A percentile compares a stretch with the other conserved stretches of the same genome.
phyloP scores from a whole-genome alignment of 1,140 invertebrate genomes.

The Panonychus citri region DNA sequence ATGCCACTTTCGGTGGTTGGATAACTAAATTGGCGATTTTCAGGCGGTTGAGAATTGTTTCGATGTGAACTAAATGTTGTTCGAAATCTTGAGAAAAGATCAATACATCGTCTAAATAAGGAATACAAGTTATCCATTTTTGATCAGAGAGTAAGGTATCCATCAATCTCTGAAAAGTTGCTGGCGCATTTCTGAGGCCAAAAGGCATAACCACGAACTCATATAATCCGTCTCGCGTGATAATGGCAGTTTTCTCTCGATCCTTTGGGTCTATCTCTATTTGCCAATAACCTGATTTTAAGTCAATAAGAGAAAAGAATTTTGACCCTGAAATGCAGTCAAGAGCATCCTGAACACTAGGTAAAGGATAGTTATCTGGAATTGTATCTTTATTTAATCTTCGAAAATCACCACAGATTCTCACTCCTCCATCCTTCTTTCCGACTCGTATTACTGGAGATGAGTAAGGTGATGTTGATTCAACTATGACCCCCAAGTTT shows the following conservation, averaged over 20 bases:
- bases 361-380: not conserved
- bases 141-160: conserved; percentile 18
- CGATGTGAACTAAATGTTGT: conserved; percentile 10
- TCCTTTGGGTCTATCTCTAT: conserved; percentile 19
- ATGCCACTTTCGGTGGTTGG: conserved; percentile 12
- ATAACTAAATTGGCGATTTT: conserved; percentile 9
- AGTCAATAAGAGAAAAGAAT: conserved; percentile 16
- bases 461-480: not conserved
- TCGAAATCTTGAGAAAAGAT: conserved; percentile 10
- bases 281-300: conserved; percentile 27
- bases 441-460: not conserved
- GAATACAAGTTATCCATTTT: conserved; percentile 12
- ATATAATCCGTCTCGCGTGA: conserved; percentile 20
- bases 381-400: not conserved
- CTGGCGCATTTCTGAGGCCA: conserved; percentile 23
- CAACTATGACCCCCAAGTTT: not conserved
- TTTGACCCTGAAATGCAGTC: not conserved
- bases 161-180: conserved; percentile 24
- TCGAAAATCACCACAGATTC: conserved; percentile 8
- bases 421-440: not conserved
- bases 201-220: conserved; percentile 24
- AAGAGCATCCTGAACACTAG: not conserved
- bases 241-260: conserved; percentile 25
- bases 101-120: conserved; percentile 19
- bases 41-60: conserved; percentile 5